A percentile compares a stretch with the other conserved stretches of the same genome.
phyloP scores from a whole-genome alignment of 2,113 vertebrate species.

The Podocnemis expansa region DNA sequence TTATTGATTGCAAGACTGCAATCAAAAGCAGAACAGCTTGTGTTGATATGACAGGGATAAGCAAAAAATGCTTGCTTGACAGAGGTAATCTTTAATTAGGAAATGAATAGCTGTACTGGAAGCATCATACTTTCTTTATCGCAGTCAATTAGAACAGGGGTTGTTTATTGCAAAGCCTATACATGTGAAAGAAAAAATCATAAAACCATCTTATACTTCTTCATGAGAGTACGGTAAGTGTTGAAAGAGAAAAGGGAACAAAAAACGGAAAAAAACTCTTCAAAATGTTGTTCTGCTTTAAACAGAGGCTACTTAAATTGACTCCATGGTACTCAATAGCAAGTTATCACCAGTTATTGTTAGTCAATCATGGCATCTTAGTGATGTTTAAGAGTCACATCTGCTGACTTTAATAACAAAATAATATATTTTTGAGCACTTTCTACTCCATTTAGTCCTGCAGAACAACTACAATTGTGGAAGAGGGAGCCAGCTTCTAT shows the following conservation, averaged over 20 bases:
- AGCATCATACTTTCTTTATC: slow-evolving; percentile 40
- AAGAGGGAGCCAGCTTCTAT: not conserved
- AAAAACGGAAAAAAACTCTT: not conserved
- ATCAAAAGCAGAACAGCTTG: slow-evolving; percentile 41
- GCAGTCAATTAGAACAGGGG: slow-evolving; percentile 13
- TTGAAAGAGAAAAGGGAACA: not conserved
- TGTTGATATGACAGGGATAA: slow-evolving; percentile 55
- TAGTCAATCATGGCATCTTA: not conserved
- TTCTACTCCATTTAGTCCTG: not conserved
- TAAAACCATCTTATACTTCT: accelerated
- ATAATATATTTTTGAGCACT: not conserved
- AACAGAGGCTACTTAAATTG: not conserved
- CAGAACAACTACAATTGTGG: not conserved
- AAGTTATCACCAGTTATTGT: not conserved
- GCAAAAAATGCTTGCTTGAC: slow-evolving; percentile 66
- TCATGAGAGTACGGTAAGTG: not conserved
- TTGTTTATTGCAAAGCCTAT: not conserved
- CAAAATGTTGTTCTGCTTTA: not conserved
- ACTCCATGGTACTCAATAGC: not conserved
- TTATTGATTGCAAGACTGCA: not conserved
- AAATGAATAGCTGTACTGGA: slow-evolving; percentile 41
- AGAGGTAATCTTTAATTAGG: slow-evolving; percentile 64
- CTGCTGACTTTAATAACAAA: not conserved
- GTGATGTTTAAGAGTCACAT: not conserved
- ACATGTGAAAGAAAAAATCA: not conserved